Evolutionary conservation across 2,797 vertebrate species (phyloP), one percentile per base, ranked within the genome.

Genomic region (Syngnathus rostellatus): DNA sequence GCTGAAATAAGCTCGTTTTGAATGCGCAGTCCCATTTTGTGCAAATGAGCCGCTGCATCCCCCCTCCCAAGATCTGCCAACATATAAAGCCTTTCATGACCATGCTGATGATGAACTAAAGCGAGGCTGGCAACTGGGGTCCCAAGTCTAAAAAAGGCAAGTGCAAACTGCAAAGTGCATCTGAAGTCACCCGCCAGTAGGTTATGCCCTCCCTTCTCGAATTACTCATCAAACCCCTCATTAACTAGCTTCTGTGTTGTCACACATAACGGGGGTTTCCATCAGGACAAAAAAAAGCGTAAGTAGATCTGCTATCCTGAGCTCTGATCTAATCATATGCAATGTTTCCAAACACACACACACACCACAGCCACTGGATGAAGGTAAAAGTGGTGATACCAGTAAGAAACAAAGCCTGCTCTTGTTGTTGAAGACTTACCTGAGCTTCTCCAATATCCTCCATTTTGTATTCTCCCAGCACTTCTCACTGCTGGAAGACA

Each of bases 321-420:
- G 66, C 72, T 75, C 74, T 81, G 75, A 86, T 86, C 81, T 85
- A 86, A 87, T 86, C 80, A 83, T 80, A 85, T 81, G 68, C 79
- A 77, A 87, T 88, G 83, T 86, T 87, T 88, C 85, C 78, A 88
- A 84, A 88, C 81, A 86, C 80, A 86, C 81, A 81, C 73, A 77
- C 48, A 51, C 48, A n/a, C 48, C 50, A 10, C 19, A 8, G 82
- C 71, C 72, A 77, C 80, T 77, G 81, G 78, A 75, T 80, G 63
- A 81, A 84, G 81, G 77, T 74, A 74, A n/a, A 72, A 59, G 80
- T 58, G 46, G 77, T 72, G 81, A 83, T 81, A 81, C 75, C 72
- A 62, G n/a, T 65, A 62, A 72, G 51, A 53, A 83, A 87, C 83
- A 85, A 86, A 84, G 83, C 78, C 76, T 64, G 72, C 41, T 60